Percentiles rank a stretch among this genome's conserved stretches.
These are phyloP conservation scores for Ypsolopha scabrella DNA, from an alignment of 2,888 invertebrate genomes.

Conservation along the genomic window DNA sequence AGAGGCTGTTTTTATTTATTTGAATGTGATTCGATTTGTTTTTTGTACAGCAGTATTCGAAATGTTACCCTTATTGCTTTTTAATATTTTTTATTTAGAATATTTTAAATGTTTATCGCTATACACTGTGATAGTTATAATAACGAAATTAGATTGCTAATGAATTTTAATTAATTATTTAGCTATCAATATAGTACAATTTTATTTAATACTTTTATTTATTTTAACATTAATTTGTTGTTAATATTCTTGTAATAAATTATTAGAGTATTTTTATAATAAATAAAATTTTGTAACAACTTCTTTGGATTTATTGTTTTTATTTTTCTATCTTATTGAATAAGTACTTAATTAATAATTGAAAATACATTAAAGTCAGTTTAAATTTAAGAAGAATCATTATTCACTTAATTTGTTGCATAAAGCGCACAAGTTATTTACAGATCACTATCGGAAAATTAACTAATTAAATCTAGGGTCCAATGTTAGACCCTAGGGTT, in stretches of 20 bases:
- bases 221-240: constrained; percentile 5
- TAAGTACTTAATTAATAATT: too few species aligned
- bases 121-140: constrained; percentile 3
- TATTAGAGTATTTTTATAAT: constrained; percentile 20
- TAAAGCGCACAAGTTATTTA: too few species aligned
- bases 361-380: too few species aligned
- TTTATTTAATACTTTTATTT: constrained; percentile 7
- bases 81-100: constrained; percentile 2
- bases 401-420: too few species aligned
- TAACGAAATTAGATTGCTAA: not conserved
- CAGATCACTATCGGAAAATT: not conserved
- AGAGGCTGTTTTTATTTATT: constrained; percentile 12
- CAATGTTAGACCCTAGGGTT: not conserved
- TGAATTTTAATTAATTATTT: not conserved
- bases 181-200: constrained; percentile 17
- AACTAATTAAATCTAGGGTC: not conserved
- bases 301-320: not conserved
- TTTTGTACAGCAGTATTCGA: not conserved
- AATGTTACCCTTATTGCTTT: constrained; percentile 1
- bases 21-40: constrained; percentile 13
- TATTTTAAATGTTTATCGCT: constrained; percentile 9
- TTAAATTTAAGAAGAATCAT: too few species aligned
- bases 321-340: too few species aligned
- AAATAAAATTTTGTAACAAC: constrained; percentile 19
- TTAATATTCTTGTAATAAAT: constrained; percentile 13